A percentile compares a stretch with the other conserved stretches of the same genome.
phyloP scores from a whole-genome alignment of 2,888 invertebrate genomes.

The Eueremaeus valkanovi region DNA sequence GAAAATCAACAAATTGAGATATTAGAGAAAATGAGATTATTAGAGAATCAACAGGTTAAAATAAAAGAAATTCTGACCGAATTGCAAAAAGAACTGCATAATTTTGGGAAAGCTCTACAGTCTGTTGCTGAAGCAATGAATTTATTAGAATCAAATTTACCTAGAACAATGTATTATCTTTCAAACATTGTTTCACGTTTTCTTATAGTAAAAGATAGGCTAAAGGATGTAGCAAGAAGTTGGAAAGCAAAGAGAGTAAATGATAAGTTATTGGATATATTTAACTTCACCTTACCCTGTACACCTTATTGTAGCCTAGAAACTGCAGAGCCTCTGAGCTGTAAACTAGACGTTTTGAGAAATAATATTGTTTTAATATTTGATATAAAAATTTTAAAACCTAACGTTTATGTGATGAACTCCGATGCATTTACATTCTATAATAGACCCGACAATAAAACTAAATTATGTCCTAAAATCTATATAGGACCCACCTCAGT shows the following conservation, averaged over 20 bases:
- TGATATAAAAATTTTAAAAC: not conserved
- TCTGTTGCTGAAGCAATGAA: not conserved
- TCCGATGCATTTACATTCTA: not conserved
- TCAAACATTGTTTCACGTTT: not conserved
- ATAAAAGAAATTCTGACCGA: not conserved
- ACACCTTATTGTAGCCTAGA: not conserved
- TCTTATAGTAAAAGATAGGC: not conserved
- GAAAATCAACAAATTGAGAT: not conserved
- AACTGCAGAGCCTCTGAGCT: not conserved
- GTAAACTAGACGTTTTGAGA: not conserved
- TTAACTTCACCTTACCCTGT: not conserved
- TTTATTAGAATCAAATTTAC: not conserved
- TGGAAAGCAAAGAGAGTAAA: not conserved
- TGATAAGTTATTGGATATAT: not conserved
- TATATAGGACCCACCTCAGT: not conserved
- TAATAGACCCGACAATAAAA: not conserved
- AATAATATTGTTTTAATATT: not conserved
- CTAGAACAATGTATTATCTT: not conserved
- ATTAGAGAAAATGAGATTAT: not conserved
- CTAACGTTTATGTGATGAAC: not conserved
- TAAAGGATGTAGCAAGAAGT: not conserved
- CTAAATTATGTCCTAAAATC: not conserved
- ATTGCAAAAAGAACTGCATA: not conserved
- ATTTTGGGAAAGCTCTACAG: not conserved
- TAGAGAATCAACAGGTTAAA: not conserved